Evolutionary conservation across 2,888 invertebrate species (phyloP), one percentile per base, ranked within the genome.

Genomic region (Netelia melanura): DNA sequence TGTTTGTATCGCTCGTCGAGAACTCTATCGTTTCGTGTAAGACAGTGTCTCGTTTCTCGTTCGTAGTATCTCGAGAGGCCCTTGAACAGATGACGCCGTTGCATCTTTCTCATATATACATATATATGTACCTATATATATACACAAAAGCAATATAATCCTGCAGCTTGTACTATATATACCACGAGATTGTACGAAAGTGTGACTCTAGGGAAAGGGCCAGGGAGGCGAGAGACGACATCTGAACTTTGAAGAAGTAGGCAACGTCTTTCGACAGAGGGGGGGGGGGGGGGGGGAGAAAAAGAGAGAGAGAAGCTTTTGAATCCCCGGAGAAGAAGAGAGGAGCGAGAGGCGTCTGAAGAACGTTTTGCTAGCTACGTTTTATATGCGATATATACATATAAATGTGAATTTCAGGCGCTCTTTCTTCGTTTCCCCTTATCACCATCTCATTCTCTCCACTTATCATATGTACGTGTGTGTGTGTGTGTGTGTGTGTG

Each of bases 391-490:
- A 48, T 48, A 14, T 14, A 48, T 48, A 48, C 14, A 48, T 48
- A 48, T 11, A 48, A 14, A 48, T 48, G 14, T 38, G 38, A 38
- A 38, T 38, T 38, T 38, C 38, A 38, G 38, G 38, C 79, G 48
- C 62, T 54, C 61, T 56, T 71, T 64, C 58, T 62, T 21, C 70
- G 30, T 48, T 70, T 70, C 74, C 56, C 76, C 52, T 80, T 75
- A 75, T 85, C 80, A 54, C 58, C 78, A 67, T 75, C 74, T 62
- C 75, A 62, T 78, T 17, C 75, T 54, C 68, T 64, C 38, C 72
- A 77, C 83, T 78, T 79, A 77, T 71, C 43, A 65, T 70, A 48
- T 83, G 84, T 86, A 72, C 89, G 88, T 91, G 91, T 90, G 87
- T 91, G 3, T 38, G 38, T 8, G 1, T 38, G 30, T 38, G 5